phyloP scores from a whole-genome alignment of 2,113 vertebrate genomes.

The Ciconia maguari region DNA sequence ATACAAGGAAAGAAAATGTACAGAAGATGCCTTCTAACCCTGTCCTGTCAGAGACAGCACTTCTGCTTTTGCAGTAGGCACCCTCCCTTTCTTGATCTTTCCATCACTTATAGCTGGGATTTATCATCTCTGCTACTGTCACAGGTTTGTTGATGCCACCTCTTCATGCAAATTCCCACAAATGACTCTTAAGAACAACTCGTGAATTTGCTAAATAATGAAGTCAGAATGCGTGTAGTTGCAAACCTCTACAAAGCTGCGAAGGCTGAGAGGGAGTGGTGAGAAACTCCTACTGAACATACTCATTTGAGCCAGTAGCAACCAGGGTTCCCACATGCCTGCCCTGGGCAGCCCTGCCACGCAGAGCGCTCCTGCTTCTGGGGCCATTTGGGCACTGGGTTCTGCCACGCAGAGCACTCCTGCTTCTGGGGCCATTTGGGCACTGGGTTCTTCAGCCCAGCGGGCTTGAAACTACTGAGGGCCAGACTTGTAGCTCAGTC shows the following conservation, averaged over 20 bases:
- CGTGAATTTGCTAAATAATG: background rate
- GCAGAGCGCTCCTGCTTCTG: background rate
- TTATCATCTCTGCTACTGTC: background rate
- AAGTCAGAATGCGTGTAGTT: background rate
- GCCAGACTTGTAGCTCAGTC: background rate
- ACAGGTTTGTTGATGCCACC: background rate
- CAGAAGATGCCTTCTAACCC: background rate
- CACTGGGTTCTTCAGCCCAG: background rate
- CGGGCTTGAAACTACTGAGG: accelerated
- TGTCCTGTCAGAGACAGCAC: background rate
- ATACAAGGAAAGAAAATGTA: background rate
- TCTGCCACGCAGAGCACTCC: accelerated
- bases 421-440: background rate
- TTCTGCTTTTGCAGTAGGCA: background rate
- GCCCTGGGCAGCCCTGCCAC: accelerated
- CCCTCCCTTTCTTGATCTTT: background rate
- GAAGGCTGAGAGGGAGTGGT: background rate
- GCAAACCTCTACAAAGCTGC: background rate
- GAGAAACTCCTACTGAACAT: background rate
- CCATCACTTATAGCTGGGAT: background rate
- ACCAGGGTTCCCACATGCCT: background rate
- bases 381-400: too few species aligned
- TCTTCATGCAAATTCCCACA: background rate
- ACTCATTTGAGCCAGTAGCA: background rate
- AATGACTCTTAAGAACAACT: background rate